Conservation (phyloP, 2,888 invertebrate species). For the Strigamia transsilvanica region DNA sequence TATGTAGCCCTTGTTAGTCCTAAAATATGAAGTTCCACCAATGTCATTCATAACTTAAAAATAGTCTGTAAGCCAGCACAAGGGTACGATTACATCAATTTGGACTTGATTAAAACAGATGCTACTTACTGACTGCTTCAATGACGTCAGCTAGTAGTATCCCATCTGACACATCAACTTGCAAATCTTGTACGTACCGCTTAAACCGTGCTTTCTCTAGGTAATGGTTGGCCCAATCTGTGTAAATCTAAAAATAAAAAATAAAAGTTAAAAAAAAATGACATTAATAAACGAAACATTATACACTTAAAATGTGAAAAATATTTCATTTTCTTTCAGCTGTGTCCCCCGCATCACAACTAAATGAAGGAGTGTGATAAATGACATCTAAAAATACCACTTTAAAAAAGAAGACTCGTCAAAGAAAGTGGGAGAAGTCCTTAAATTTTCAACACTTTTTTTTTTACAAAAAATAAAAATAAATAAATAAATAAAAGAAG, state of each 20-base stretch:
- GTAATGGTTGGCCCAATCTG: constrained; percentile 98
- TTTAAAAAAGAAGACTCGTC: neutral
- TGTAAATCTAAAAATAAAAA: constrained; percentile 80
- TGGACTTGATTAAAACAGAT: neutral
- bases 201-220: constrained; percentile 89
- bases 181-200: constrained; percentile 83
- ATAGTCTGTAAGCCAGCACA: no score
- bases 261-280: constrained; percentile 35
- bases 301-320: neutral
- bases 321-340: neutral
- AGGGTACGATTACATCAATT: no score
- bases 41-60: no score
- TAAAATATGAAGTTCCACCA: no score
- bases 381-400: constrained; percentile 12
- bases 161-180: constrained; percentile 91
- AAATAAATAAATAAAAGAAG: no score
- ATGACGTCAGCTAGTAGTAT: constrained; percentile 91
- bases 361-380: constrained; percentile 2
- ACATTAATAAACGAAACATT: neutral
- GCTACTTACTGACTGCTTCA: constrained; percentile 88
- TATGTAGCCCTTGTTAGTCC: no score
- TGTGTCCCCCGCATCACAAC: constrained; percentile 14
- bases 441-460: constrained; percentile 6
- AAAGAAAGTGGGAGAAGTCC: neutral
- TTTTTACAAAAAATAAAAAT: no score